phyloP scores from a whole-genome alignment of 2,113 vertebrate species.

The Caranx ignobilis region DNA sequence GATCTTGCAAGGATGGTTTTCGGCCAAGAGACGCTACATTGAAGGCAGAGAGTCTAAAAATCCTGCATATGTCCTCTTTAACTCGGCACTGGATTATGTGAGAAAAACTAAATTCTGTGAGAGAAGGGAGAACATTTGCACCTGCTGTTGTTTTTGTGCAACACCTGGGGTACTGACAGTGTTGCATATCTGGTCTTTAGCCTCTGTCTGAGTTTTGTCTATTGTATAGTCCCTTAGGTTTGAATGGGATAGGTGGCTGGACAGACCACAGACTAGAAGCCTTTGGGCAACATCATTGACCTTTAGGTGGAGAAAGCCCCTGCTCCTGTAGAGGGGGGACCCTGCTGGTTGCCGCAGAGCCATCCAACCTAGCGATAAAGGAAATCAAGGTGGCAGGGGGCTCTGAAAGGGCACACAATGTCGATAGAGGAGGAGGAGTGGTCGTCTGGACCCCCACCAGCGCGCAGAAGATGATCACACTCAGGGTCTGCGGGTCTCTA shows the following conservation, averaged over 20 bases:
- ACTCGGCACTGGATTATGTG: too few relatives aligned
- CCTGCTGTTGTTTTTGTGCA: neutral
- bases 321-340: conserved; percentile 73
- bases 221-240: conserved; percentile 15
- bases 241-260: conserved; percentile 14
- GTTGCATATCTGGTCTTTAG: neutral
- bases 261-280: conserved; percentile 42
- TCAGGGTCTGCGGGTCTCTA: conserved; percentile 62
- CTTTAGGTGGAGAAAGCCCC: conserved; percentile 78
- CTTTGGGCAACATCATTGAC: conserved; percentile 77
- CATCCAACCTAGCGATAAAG: conserved; percentile 76
- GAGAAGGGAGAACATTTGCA: neutral
- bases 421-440: conserved; percentile 79
- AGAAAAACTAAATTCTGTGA: neutral
- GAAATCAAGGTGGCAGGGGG: conserved; percentile 73
- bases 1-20: too few relatives aligned
- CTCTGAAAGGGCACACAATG: conserved; percentile 80
- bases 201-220: neutral
- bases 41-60: too few relatives aligned
- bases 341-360: conserved; percentile 72
- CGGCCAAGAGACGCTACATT: too few relatives aligned
- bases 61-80: too few relatives aligned
- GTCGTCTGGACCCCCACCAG: conserved; percentile 73
- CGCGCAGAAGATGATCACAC: conserved; percentile 70
- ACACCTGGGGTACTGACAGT: neutral